Percentiles rank a stretch among this genome's conserved stretches.
Evolutionary conservation across 1,140 invertebrate species (phyloP).

Genomic region (Tetramorium simillimum): DNA sequence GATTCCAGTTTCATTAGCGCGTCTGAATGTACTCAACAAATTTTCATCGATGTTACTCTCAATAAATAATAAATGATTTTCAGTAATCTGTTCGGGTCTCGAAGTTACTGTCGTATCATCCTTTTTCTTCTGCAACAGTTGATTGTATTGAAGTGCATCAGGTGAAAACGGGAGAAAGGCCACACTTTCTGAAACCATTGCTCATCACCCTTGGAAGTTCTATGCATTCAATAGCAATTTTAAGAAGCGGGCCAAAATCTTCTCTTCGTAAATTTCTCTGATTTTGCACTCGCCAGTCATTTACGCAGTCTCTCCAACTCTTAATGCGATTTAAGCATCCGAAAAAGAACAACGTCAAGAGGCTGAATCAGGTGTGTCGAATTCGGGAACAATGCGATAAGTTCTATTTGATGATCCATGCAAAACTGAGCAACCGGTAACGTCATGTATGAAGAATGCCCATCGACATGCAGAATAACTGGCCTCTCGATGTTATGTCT

Average conservation of each 20-base stretch:
- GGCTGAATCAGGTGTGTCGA: slow-evolving; percentile 78
- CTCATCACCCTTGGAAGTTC: slow-evolving; percentile 13
- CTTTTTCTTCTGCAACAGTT: neutral
- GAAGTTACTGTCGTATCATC: too few relatives aligned
- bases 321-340: slow-evolving; percentile 71
- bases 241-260: slow-evolving; percentile 19
- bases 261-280: slow-evolving; percentile 1
- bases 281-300: slow-evolving; percentile 35
- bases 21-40: neutral
- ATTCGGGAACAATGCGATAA: slow-evolving; percentile 79
- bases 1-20: slow-evolving; percentile 19
- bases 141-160: slow-evolving; percentile 10
- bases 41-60: slow-evolving; percentile 15
- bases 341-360: slow-evolving; percentile 77
- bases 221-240: slow-evolving; percentile 7
- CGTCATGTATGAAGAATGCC: slow-evolving; percentile 77
- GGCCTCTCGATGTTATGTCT: slow-evolving; percentile 76
- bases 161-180: slow-evolving; percentile 16
- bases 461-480: slow-evolving; percentile 81
- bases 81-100: too few relatives aligned
- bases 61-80: slow-evolving; percentile 29
- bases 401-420: slow-evolving; percentile 69
- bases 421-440: slow-evolving; percentile 77
- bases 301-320: slow-evolving; percentile 24
- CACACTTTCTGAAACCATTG: slow-evolving; percentile 26